Evolutionary conservation across 2,888 invertebrate species (phyloP).

Genomic region (Caenorhabditis sp.): DNA sequence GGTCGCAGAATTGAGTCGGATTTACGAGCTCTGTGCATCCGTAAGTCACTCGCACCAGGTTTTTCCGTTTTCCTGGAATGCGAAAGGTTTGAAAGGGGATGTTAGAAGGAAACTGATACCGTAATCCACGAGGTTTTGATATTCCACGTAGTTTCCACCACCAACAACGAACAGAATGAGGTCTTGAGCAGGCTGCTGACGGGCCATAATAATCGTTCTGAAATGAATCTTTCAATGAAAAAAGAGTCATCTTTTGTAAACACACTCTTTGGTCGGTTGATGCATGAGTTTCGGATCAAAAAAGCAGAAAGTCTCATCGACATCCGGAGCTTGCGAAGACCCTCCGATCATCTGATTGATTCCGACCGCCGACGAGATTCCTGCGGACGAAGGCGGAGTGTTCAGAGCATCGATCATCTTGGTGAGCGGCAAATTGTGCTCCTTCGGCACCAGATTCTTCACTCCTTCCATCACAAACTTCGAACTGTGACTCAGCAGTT

Average conservation of each 20-base stretch:
- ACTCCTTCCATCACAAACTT: constrained; percentile 96
- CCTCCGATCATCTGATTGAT: constrained; percentile 87
- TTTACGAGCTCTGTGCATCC: constrained; percentile 95
- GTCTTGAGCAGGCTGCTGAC: constrained; percentile 76
- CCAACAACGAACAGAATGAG: constrained; percentile 82
- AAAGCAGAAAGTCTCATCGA: constrained; percentile 89
- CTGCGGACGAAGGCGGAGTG: constrained; percentile 66
- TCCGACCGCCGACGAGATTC: constrained; percentile 59
- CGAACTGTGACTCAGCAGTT: constrained; percentile 95
- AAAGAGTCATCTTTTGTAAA: too few relatives aligned
- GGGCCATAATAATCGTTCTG: constrained; percentile 54
- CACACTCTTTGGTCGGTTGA: constrained; percentile 73
- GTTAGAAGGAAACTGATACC: constrained; percentile 9
- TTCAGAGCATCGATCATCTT: constrained; percentile 76
- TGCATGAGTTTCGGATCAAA: constrained; percentile 95
- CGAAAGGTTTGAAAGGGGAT: neutral
- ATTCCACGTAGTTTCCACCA: constrained; percentile 95
- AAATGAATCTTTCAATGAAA: too few relatives aligned
- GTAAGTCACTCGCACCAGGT: constrained; percentile 86
- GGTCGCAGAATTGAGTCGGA: constrained; percentile 93
- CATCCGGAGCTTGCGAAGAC: constrained; percentile 88
- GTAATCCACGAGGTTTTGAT: constrained; percentile 87
- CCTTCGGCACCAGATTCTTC: constrained; percentile 94
- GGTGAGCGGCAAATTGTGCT: constrained; percentile 83
- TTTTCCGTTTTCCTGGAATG: constrained; percentile 83